These are phyloP conservation scores for Phoenicopterus ruber DNA, from an alignment of 2,113 vertebrate species.

Conservation along the genomic window DNA sequence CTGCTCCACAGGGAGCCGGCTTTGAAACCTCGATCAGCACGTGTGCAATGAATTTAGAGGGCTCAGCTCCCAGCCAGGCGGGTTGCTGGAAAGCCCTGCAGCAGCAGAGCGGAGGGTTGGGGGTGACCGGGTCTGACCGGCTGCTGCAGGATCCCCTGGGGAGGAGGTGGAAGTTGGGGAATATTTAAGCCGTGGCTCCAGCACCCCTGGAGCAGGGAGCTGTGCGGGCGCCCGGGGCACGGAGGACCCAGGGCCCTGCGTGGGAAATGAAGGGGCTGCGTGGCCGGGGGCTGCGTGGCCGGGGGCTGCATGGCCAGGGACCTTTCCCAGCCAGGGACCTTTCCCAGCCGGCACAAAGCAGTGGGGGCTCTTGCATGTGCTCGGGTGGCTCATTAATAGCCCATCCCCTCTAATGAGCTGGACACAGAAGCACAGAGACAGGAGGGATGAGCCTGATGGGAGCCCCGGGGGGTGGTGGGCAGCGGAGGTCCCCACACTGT, in stretches of 20 bases:
- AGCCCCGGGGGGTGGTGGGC: not conserved
- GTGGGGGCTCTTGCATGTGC: not conserved
- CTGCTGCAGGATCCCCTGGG: not conserved
- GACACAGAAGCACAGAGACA: not conserved
- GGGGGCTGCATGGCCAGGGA: too few species aligned
- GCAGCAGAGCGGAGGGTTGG: not conserved
- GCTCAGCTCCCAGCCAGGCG: not conserved
- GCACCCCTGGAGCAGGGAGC: not conserved
- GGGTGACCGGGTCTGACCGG: not conserved
- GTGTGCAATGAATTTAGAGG: not conserved
- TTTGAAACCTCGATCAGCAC: not conserved
- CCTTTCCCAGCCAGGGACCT: not conserved
- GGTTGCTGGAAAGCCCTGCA: not conserved
- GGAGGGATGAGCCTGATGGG: not conserved
- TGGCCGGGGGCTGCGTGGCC: not conserved
- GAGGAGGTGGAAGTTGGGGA: not conserved
- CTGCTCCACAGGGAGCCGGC: fast-evolving
- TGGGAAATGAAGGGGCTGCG: not conserved
- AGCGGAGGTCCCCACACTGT: not conserved
- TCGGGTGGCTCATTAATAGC: not conserved
- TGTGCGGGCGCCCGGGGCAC: not conserved
- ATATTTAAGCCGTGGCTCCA: not conserved
- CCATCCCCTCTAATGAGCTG: not conserved
- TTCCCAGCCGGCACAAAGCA: not conserved
- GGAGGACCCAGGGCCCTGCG: not conserved